phyloP scores from a whole-genome alignment of 2,113 vertebrate genomes.

The Cynopterus brachyotis region DNA sequence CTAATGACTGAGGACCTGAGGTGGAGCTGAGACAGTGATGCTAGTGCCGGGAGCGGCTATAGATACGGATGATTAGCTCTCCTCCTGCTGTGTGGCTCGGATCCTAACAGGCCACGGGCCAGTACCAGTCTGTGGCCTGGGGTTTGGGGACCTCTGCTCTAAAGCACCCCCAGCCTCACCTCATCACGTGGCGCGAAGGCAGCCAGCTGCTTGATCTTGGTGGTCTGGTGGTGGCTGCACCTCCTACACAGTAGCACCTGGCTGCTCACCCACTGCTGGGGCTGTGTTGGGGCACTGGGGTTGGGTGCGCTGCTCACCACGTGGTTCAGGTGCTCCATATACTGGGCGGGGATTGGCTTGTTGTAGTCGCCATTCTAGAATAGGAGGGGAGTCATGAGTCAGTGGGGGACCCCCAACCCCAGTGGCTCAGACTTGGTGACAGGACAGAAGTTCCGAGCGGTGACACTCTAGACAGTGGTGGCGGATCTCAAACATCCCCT shows the following conservation, averaged over 20 bases:
- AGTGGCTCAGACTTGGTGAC: rapidly evolving
- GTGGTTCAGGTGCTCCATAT: constrained; percentile 96
- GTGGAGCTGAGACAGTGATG: too few species aligned
- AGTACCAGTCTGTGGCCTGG: too few species aligned
- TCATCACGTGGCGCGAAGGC: constrained; percentile 94
- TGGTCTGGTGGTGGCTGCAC: constrained; percentile 94
- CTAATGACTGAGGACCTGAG: too few species aligned
- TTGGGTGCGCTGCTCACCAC: constrained; percentile 86
- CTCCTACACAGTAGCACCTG: constrained; percentile 95
- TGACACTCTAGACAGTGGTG: rapidly evolving
- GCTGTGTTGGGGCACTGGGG: constrained; percentile 81
- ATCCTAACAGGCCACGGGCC: too few species aligned
- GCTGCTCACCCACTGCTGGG: constrained; percentile 95
- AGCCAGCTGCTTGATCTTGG: constrained; percentile 95
- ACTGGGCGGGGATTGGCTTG: constrained; percentile 97
- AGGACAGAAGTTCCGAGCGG: rapidly evolving
- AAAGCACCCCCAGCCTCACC: constrained; percentile 76
- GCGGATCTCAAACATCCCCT: too few species aligned
- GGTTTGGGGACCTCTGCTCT: not conserved
- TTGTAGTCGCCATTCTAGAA: constrained; percentile 98
- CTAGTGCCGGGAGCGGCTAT: too few species aligned
- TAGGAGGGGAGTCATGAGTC: not conserved
- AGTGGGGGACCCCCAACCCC: not conserved
- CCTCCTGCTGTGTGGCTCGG: too few species aligned
- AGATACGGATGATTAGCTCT: too few species aligned